Evolutionary conservation across 1,140 invertebrate species (phyloP).

Genomic region (Ericerus pela): DNA sequence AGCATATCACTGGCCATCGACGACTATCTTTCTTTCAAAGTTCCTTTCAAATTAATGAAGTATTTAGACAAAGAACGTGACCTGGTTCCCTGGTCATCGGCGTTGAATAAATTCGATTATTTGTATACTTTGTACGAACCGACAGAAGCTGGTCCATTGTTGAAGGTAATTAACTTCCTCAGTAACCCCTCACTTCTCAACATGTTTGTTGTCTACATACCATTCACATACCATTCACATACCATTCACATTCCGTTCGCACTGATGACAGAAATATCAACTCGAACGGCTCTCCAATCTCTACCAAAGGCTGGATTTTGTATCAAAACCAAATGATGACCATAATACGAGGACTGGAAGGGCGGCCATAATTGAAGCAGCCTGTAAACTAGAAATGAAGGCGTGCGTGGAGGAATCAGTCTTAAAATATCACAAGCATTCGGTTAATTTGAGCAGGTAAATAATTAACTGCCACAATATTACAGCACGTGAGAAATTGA

Average conservation of each 20-base stretch:
- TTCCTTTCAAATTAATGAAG: conserved; percentile 42
- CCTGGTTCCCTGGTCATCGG: conserved; percentile 40
- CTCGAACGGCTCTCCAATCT: neutral
- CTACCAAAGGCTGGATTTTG: neutral
- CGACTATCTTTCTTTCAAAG: conserved; percentile 40
- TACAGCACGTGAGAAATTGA: neutral
- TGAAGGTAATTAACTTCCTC: neutral
- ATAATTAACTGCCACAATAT: neutral
- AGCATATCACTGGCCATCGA: conserved; percentile 36
- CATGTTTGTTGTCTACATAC: neutral
- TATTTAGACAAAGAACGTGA: conserved; percentile 41
- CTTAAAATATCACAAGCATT: neutral
- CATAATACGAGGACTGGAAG: neutral
- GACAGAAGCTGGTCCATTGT: neutral
- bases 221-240: neutral
- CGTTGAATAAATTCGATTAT: conserved; percentile 17
- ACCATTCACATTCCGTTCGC: neutral
- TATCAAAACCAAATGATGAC: neutral
- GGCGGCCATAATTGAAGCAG: neutral
- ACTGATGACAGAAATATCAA: neutral
- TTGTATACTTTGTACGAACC: neutral
- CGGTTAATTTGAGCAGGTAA: neutral
- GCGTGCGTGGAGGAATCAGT: neutral
- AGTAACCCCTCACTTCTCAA: neutral
- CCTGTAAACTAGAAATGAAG: neutral